These are phyloP conservation scores for Drosophila nannoptera DNA, from an alignment of 1,140 invertebrate genomes.

Conservation along the genomic window DNA sequence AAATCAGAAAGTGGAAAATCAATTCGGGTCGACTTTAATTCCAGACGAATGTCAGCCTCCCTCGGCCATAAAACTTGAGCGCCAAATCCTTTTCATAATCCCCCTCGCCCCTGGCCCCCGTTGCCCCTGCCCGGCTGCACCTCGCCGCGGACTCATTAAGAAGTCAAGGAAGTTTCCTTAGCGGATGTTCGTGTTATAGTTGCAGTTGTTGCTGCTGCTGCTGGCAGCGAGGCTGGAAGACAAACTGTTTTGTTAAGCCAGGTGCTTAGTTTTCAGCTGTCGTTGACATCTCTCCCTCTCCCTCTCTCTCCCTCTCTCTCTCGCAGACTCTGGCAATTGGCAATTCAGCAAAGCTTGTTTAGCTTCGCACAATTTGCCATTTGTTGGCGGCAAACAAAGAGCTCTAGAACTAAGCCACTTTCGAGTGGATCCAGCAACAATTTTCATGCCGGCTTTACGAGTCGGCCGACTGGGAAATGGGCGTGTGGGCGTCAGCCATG, in stretches of 20 bases:
- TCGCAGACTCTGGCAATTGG: not conserved
- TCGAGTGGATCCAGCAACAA: slow-evolving; percentile 8
- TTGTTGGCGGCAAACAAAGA: slow-evolving; percentile 18
- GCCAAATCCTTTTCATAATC: not conserved
- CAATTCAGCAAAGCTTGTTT: slow-evolving; percentile 2
- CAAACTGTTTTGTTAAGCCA: slow-evolving; percentile 31
- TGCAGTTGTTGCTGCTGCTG: slow-evolving; percentile 37
- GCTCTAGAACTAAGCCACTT: slow-evolving; percentile 6
- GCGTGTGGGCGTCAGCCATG: too few relatives aligned
- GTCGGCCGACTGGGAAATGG: slow-evolving; percentile 11
- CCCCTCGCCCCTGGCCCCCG: not conserved
- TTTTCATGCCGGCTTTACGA: slow-evolving; percentile 5
- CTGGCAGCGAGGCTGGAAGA: slow-evolving; percentile 24
- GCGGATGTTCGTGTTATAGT: too few relatives aligned
- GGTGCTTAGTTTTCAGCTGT: slow-evolving; percentile 22
- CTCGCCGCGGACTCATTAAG: slow-evolving; percentile 49
- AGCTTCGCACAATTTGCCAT: slow-evolving; percentile 1
- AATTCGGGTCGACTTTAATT: slow-evolving; percentile 38
- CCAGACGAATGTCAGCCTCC: slow-evolving; percentile 39
- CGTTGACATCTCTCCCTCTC: slow-evolving; percentile 1
- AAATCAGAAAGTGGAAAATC: slow-evolving; percentile 63
- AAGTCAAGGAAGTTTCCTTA: slow-evolving; percentile 57
- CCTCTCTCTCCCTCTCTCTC: not conserved
- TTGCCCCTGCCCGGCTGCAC: slow-evolving; percentile 30
- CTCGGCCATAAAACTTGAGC: slow-evolving; percentile 11